Evolutionary conservation across 2,888 invertebrate genomes (phyloP), one percentile per base, ranked within the genome.

Genomic region (Sinotaia quadrata): DNA sequence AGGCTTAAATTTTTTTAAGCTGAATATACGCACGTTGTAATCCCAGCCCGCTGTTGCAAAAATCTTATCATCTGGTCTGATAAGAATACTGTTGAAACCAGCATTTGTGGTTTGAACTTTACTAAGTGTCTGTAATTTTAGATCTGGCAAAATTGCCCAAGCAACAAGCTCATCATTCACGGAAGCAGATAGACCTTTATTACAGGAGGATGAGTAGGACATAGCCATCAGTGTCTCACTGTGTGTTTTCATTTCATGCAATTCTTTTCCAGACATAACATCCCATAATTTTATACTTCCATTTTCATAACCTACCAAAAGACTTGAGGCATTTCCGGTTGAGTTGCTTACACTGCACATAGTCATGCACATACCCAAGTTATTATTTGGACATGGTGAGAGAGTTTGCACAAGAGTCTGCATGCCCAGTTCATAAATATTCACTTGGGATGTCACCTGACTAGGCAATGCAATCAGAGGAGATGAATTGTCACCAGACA

Each of bases 31-130:
- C 4, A 84, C 65, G 47, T 76, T 75, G n/a, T 70, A 66, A 67
- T 86, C 86, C 85, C 85, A 86, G 8, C 86, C 84, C n/a, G 81
- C 85, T 47, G 74, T 68, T 1, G 76, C 84, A 27, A 85, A 73
- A 44, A 86, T 79, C 60, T 79, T 82, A 8, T 80, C 79, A 75
- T 86, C 86, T 7, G 41, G 21, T 57, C 85, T 71, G 24, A 83
- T 73, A 29, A 67, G 65, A 5, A 81, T 70, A 67, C 75, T 75
- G 74, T 75, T 79, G 51, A 84, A 76, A 41, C 85, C 85, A 12
- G 81, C 73, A 68, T 83, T 83, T n/a, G 72, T 77, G 2, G 76
- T 67, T 27, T 62, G 61, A 3, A 76, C 54, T 18, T 41, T 56
- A 18, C 49, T 60, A 44, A 68, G 41, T 24, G 61, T 51, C 12